Evolutionary conservation across 92 coral and sea anemone genomes (phyloP), one percentile per base, ranked within the genome.

Genomic region (Zoanthus sansibaricus): DNA sequence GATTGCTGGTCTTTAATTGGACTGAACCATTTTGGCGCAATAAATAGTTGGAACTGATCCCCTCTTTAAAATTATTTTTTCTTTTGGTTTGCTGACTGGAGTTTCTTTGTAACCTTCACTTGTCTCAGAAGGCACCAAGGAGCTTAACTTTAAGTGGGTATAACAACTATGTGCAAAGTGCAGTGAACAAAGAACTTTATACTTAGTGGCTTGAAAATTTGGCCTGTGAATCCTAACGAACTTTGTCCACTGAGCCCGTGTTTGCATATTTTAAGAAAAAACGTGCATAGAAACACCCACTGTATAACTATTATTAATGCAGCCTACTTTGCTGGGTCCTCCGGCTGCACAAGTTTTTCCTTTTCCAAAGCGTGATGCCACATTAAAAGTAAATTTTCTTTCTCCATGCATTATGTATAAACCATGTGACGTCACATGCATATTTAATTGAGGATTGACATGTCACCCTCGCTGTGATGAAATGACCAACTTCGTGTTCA

Each of bases 291-390:
- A 45, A 45, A 72, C 51, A 46, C 56, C 77, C 44, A 55, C 25
- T 25, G 25, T 25, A 25, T 25, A 25, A 25, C 25, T 25, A 25
- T 25, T 25, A 25, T 25, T 25, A 3, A 85, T 87, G 32, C 89
- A 86, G 58, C 88, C 75, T 10, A 86, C 75, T 74, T 75, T 46
- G 12, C 73, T 42, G 11, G 73, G 73, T 9, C 33, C 73, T 51
- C 83, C 83, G 18, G 82, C 88, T 55, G 82, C 25, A 25, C 25
- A 25, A 25, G 25, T 25, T 25, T 25, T 25, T 25, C 25, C 25
- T 25, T 25, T 25, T 25, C 25, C 25, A 25, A 25, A 25, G 25
- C 25, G 25, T 25, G 25, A 25, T 25, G 25, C 25, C 25, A 86
- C 75, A 17, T 71, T 67, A 2, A 74, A 7, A 51, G 13, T 51